phyloP scores from a whole-genome alignment of 2,113 vertebrate genomes.

The Catharus fuscescens region DNA sequence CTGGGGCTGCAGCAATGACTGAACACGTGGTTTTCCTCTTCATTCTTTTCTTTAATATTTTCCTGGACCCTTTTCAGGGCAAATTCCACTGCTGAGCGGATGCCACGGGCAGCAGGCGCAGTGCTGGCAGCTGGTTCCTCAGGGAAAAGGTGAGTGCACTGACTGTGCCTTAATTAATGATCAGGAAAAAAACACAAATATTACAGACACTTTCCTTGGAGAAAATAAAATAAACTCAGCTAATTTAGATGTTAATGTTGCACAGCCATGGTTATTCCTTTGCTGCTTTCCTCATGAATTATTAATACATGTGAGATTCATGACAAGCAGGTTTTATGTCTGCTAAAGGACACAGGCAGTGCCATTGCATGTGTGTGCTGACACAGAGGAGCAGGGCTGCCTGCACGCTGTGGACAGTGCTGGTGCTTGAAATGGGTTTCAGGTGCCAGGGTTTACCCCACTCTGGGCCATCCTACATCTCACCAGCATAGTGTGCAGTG shows the following conservation, averaged over 20 bases:
- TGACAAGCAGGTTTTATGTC: not conserved
- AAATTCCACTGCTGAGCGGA: not conserved
- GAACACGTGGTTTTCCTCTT: not conserved
- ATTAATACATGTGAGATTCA: not conserved
- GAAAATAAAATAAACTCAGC: not conserved
- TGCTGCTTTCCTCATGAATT: not conserved
- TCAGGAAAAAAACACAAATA: not conserved
- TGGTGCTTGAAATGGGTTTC: not conserved
- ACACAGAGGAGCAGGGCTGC: not conserved
- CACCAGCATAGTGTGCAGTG: accelerated
- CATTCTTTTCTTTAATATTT: not conserved
- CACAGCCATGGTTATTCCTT: not conserved
- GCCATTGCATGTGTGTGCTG: not conserved
- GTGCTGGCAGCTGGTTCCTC: not conserved
- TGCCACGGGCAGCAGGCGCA: not conserved
- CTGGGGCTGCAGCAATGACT: not conserved
- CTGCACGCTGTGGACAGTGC: accelerated
- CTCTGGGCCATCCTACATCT: not conserved
- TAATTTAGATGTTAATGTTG: not conserved
- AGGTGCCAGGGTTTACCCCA: not conserved
- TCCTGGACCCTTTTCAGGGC: not conserved
- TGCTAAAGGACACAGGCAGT: not conserved
- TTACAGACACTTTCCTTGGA: not conserved
- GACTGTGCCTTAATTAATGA: not conserved
- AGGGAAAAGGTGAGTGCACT: not conserved